These are phyloP conservation scores for Azemiops feae DNA, from an alignment of 2,113 vertebrate genomes.

Conservation along the genomic window DNA sequence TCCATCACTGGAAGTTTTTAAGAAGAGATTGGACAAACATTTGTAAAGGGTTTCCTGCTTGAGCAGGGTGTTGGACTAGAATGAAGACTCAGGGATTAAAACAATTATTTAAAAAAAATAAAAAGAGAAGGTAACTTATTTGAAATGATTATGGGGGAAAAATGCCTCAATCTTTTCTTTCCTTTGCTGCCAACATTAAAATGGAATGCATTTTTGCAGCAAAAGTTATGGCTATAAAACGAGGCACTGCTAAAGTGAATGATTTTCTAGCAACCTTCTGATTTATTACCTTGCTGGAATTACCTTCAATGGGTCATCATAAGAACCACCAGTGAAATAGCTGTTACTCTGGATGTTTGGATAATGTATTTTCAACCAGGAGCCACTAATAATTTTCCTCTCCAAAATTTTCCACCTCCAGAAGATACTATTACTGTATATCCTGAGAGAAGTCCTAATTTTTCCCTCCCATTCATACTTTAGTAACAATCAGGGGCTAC, in stretches of 20 bases:
- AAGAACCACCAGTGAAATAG: slow-evolving; percentile 28
- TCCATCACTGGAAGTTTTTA: no score
- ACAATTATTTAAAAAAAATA: background rate
- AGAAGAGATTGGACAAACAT: no score
- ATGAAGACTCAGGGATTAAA: background rate
- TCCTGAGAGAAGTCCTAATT: slow-evolving; percentile 1
- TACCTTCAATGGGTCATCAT: slow-evolving; percentile 38
- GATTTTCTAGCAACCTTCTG: slow-evolving; percentile 43
- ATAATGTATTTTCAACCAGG: slow-evolving; percentile 30
- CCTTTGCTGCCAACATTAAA: slow-evolving; percentile 6
- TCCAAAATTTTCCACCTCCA: background rate
- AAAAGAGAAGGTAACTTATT: background rate
- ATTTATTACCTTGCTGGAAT: slow-evolving; percentile 56
- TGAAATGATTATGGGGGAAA: slow-evolving; percentile 5
- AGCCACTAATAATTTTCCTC: slow-evolving; percentile 23
- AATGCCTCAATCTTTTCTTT: slow-evolving; percentile 34
- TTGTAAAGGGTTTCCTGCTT: no score
- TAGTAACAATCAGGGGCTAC: no score
- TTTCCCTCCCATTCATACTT: background rate
- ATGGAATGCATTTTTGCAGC: slow-evolving; percentile 20
- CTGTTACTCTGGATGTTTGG: slow-evolving; percentile 25
- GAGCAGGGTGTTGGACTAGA: background rate
- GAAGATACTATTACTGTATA: slow-evolving; percentile 22
- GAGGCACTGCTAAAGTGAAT: slow-evolving; percentile 46
- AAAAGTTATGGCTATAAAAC: slow-evolving; percentile 45